Conservation (phyloP, 2,113 vertebrate species). For the Oenanthe oenanthe region DNA sequence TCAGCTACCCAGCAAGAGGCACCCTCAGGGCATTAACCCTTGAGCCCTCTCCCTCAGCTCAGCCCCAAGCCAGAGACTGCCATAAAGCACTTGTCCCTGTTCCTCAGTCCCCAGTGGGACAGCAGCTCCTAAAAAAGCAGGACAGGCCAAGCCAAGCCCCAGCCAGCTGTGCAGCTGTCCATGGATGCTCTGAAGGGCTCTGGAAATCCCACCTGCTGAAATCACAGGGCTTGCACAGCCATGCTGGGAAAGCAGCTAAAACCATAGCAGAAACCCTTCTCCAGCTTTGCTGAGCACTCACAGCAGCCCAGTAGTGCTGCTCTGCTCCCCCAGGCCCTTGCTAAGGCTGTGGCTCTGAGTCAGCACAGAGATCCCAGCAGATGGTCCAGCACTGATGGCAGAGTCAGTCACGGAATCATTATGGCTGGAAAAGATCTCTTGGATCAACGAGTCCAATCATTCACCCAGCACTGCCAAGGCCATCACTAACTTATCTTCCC, state of each 20-base stretch:
- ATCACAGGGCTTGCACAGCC: too few relatives aligned
- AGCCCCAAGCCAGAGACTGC: fast-evolving
- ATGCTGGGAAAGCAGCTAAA: background rate
- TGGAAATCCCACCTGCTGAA: background rate
- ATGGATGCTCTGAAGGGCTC: background rate
- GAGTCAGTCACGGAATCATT: background rate
- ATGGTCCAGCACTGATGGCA: fast-evolving
- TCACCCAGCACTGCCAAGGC: background rate
- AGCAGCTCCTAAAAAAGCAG: background rate
- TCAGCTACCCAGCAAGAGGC: background rate
- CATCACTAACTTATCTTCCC: fast-evolving
- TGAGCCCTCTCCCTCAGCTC: background rate
- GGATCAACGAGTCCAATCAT: background rate
- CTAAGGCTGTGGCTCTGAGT: background rate
- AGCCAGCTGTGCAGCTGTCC: fast-evolving
- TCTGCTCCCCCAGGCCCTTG: background rate
- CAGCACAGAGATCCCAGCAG: background rate
- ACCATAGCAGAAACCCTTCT: too few relatives aligned
- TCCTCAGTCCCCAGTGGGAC: fast-evolving
- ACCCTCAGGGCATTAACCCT: background rate
- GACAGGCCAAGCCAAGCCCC: background rate
- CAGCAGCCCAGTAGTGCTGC: background rate
- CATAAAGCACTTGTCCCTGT: fast-evolving
- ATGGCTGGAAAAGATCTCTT: background rate
- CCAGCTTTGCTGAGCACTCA: background rate